A percentile compares a stretch with the other conserved stretches of the same genome.
phyloP scores from a whole-genome alignment of 1,140 invertebrate genomes.

The Apis mellifera region Amel_HAv3.1 CM009934.2:8909501-8910000 shows the following conservation, averaged over 20 bases:
- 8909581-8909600: too few relatives aligned
- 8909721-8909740: neutral
- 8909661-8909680: too few relatives aligned
- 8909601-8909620: too few relatives aligned
- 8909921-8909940: slow-evolving; percentile 84
- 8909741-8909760: neutral
- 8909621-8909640: too few relatives aligned
- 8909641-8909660: too few relatives aligned
- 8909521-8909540: too few relatives aligned
- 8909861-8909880: slow-evolving; percentile 82
- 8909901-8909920: slow-evolving; percentile 79
- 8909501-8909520: too few relatives aligned
- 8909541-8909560: too few relatives aligned
- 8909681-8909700: too few relatives aligned
- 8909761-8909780: slow-evolving; percentile 56
- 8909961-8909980: slow-evolving; percentile 82
- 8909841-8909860: slow-evolving; percentile 84
- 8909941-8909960: slow-evolving; percentile 84
- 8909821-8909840: slow-evolving; percentile 69
- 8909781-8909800: slow-evolving; percentile 68
- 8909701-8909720: neutral
- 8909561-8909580: too few relatives aligned
- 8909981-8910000: neutral
- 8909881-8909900: slow-evolving; percentile 74
- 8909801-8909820: slow-evolving; percentile 60